phyloP scores from a whole-genome alignment of 2,888 invertebrate species.

The Xestia xanthographa region DNA sequence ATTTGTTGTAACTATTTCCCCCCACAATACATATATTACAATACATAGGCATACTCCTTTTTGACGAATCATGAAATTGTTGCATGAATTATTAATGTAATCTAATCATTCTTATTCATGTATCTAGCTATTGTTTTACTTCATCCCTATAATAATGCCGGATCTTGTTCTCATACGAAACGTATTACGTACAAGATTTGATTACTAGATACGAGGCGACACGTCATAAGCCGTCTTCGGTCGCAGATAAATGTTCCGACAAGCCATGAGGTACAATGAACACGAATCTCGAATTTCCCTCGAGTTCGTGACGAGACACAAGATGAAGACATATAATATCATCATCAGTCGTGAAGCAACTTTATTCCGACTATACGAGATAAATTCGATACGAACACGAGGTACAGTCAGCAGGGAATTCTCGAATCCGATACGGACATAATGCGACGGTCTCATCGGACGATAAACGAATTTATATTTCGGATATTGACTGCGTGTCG shows the following conservation, averaged over 20 bases:
- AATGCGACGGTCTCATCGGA: slow-evolving; percentile 67
- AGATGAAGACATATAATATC: slow-evolving; percentile 71
- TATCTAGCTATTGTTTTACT: slow-evolving; percentile 35
- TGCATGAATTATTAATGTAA: slow-evolving; percentile 50
- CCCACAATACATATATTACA: background rate
- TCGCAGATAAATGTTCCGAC: slow-evolving; percentile 73
- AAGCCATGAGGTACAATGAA: slow-evolving; percentile 67
- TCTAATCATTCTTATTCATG: slow-evolving; percentile 38
- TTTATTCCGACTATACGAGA: slow-evolving; percentile 67
- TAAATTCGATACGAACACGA: slow-evolving; percentile 67
- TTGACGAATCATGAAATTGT: slow-evolving; percentile 24
- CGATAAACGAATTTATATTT: slow-evolving; percentile 74
- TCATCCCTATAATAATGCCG: slow-evolving; percentile 1
- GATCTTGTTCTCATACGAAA: slow-evolving; percentile 38
- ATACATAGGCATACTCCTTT: background rate
- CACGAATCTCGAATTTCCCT: slow-evolving; percentile 78
- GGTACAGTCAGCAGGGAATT: slow-evolving; percentile 68
- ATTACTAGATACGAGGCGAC: slow-evolving; percentile 58
- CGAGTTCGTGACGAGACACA: slow-evolving; percentile 72
- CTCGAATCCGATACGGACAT: slow-evolving; percentile 70
- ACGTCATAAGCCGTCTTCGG: slow-evolving; percentile 64
- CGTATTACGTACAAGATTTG: slow-evolving; percentile 52
- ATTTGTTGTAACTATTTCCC: slow-evolving; percentile 12
- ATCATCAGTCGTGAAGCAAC: slow-evolving; percentile 69
- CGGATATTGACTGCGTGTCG: slow-evolving; percentile 70